phyloP scores from a whole-genome alignment of 2,797 vertebrate genomes.

The Cuniculus paca region DNA sequence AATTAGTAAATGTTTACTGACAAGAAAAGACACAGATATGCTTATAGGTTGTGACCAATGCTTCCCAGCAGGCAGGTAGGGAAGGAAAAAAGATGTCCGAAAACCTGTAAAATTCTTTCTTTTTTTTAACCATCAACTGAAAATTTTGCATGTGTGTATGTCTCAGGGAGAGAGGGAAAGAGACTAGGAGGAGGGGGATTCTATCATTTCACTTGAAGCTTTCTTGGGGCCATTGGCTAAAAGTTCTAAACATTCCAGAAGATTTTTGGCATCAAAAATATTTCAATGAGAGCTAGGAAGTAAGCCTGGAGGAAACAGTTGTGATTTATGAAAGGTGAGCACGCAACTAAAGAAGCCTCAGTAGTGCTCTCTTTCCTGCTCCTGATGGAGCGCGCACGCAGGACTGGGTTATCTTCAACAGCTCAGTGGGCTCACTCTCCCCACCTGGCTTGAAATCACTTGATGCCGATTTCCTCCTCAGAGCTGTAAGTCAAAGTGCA shows the following conservation, averaged over 20 bases:
- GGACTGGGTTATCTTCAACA: background rate
- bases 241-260: conserved; percentile 27
- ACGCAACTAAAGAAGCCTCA: background rate
- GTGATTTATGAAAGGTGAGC: background rate
- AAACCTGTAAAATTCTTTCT: background rate
- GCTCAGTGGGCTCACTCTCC: background rate
- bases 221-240: conserved; percentile 48
- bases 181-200: background rate
- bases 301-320: conserved; percentile 7
- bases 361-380: background rate
- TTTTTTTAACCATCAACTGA: background rate
- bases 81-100: background rate
- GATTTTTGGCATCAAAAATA: background rate
- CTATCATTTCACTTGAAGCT: background rate
- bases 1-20: background rate
- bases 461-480: background rate
- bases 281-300: conserved; percentile 36
- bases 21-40: background rate
- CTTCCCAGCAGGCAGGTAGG: background rate
- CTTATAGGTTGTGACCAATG: background rate
- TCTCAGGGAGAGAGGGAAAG: background rate
- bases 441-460: background rate
- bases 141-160: background rate
- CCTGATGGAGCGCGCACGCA: background rate
- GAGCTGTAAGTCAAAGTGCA: conserved; percentile 11